Evolutionary conservation across 2,797 vertebrate species (phyloP).

Genomic region (Okamejei kenojei): DNA sequence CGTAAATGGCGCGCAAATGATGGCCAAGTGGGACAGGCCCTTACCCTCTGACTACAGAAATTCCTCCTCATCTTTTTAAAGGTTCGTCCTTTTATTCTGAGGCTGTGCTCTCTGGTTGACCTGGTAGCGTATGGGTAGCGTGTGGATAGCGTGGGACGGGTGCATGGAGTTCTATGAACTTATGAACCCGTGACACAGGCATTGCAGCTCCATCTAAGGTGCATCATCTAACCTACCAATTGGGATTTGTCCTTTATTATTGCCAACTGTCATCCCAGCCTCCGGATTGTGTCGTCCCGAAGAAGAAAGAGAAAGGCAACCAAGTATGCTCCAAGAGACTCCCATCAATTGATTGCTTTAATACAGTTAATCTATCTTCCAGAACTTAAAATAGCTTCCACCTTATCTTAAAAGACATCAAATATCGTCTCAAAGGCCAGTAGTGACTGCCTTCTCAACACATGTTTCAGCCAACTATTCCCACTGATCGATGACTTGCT

Average conservation of each 20-base stretch:
- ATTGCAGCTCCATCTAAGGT: background rate
- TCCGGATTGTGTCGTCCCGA: background rate
- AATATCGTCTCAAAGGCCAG: background rate
- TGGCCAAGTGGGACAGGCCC: no score
- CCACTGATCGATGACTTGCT: background rate
- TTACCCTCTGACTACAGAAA: no score
- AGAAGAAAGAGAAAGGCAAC: background rate
- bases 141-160: no score
- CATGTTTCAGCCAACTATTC: background rate
- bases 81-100: no score
- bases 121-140: no score
- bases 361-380: background rate
- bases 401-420: background rate
- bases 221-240: background rate
- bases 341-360: background rate
- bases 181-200: no score
- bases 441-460: background rate
- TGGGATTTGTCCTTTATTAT: background rate
- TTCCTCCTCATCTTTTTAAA: no score
- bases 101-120: no score
- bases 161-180: no score
- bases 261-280: background rate
- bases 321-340: background rate
- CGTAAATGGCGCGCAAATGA: no score
- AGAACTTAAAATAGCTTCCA: background rate